Evolutionary conservation across 2,113 vertebrate species (phyloP).

Genomic region (Strix aluco): DNA sequence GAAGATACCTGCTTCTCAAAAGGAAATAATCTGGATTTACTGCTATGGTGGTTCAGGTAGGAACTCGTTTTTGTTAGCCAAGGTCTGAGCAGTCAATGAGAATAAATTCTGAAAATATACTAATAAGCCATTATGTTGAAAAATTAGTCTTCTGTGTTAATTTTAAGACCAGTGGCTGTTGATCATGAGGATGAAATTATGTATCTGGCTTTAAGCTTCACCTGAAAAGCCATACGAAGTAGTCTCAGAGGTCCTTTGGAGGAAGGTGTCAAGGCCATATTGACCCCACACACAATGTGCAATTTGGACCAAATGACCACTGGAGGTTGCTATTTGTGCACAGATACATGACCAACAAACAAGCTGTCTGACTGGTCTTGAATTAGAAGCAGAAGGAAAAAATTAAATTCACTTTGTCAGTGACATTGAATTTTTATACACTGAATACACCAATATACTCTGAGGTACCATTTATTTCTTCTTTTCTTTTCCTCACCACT

Average conservation of each 20-base stretch:
- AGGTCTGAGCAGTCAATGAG: not conserved
- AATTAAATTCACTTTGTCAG: not conserved
- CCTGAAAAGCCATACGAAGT: not conserved
- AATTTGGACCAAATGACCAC: not conserved
- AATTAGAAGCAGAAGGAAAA: not conserved
- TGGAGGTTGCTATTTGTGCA: conserved; percentile 34
- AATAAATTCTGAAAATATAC: not conserved
- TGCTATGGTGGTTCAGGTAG: not conserved
- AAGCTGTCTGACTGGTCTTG: not conserved
- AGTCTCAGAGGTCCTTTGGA: not conserved
- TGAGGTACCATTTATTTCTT: not conserved
- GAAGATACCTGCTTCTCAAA: not conserved
- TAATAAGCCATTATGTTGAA: not conserved
- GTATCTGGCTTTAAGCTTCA: not conserved
- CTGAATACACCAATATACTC: not conserved
- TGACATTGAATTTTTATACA: not conserved
- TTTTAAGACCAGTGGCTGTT: not conserved
- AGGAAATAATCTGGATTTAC: not conserved
- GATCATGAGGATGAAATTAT: not conserved
- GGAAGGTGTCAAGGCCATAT: not conserved
- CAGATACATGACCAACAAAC: not conserved
- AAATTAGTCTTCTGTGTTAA: not conserved
- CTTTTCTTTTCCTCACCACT: not conserved
- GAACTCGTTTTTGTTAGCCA: not conserved
- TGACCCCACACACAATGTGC: not conserved